Evolutionary conservation across 1,140 invertebrate species (phyloP), one percentile per base, ranked within the genome.

Genomic region (Drosophila eugracilis): DNA sequence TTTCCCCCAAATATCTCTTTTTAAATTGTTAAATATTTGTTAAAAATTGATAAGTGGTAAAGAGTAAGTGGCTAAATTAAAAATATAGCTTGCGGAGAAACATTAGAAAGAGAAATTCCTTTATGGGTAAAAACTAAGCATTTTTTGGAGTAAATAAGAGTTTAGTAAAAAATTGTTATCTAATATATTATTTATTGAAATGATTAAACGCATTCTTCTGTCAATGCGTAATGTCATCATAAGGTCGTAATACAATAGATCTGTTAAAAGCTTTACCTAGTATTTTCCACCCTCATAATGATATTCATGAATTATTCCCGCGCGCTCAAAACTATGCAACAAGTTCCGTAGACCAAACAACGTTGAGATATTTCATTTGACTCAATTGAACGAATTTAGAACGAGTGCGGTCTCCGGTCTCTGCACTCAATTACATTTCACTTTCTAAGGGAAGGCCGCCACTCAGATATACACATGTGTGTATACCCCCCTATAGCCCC

Each of bases 371-470:
- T 54, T 57, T 52, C 17, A 36, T 72, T 76, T 9, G 37, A 86
- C 73, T 85, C 81, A 85, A 77, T 73, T 73, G 48, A 39, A 86
- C 59, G 62, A 60, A 86, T 85, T 75, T 81, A 86, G 83, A 86
- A 88, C 55, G 50, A 48, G 45, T 21, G 60, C 36, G 36, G 26
- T 21, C 59, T 22, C 4, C 36, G 36, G 26, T 21, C 59, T 22
- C 4, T 19, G 60, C 73, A 45, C 81, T 85, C 81, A 85, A 85
- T 75, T 86, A 77, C 81, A 85, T 86, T 85, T 85, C 74, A 77
- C 81, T 85, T 85, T 85, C 77, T 73, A 86, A 86, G 81, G 83
- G 83, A 86, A 85, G 81, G 73, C 62, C 45, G 59, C 74, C 74
- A 60, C 66, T 57, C 80, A 73, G 36, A 70, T 34, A 53, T 39